phyloP scores from a whole-genome alignment of 2,797 vertebrate genomes.

The Leucoraja ocellata region DNA sequence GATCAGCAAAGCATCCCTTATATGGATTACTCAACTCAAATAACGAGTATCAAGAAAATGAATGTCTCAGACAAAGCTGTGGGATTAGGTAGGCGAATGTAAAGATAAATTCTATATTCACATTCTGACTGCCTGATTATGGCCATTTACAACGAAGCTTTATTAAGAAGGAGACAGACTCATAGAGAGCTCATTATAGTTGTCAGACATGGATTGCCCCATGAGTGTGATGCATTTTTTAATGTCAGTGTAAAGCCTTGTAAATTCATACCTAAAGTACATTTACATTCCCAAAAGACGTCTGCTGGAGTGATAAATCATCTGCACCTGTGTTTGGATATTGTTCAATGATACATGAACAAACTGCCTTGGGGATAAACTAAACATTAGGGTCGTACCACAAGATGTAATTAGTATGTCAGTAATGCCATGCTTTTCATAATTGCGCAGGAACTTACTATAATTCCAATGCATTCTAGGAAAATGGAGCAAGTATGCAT shows the following conservation, averaged over 20 bases:
- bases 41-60: too few species aligned
- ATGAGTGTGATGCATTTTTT: not conserved
- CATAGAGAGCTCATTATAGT: not conserved
- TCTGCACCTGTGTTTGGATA: conserved; percentile 8
- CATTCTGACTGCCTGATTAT: not conserved
- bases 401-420: conserved; percentile 25
- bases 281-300: not conserved
- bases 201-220: not conserved
- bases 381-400: not conserved
- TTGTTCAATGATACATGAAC: not conserved
- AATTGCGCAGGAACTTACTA: not conserved
- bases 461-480: not conserved
- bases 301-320: not conserved
- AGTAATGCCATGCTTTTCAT: not conserved
- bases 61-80: too few species aligned
- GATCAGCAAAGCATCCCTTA: too few species aligned
- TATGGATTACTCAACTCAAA: too few species aligned
- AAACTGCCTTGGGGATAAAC: not conserved
- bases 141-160: not conserved
- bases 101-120: too few species aligned
- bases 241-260: not conserved
- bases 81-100: too few species aligned
- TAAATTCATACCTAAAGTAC: not conserved
- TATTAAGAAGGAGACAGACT: not conserved
- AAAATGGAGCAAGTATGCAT: not conserved